A percentile compares a stretch with the other conserved stretches of the same genome.
Conservation (phyloP, 2,888 invertebrate genomes). For the Dasysyrphus albostriatus region DNA sequence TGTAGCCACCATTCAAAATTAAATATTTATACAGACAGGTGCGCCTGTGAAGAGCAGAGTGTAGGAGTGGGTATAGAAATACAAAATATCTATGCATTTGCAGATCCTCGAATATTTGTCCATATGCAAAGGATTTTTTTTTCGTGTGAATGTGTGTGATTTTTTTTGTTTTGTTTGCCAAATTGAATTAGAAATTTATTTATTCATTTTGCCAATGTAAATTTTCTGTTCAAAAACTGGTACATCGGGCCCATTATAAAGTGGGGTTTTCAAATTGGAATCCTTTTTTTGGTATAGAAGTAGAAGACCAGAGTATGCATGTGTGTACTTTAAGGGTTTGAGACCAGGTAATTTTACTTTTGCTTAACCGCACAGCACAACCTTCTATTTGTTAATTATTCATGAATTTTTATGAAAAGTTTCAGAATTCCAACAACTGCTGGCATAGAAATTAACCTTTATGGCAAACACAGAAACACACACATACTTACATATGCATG, state of each 20-base stretch:
- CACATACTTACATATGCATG: neutral
- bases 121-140: slow-evolving; percentile 27
- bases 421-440: slow-evolving; percentile 52
- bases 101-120: slow-evolving; percentile 40
- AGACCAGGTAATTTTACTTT: slow-evolving; percentile 59
- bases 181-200: slow-evolving; percentile 75
- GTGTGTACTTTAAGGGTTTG: neutral
- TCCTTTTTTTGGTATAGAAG: neutral
- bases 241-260: slow-evolving; percentile 26
- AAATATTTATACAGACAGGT: slow-evolving; percentile 63
- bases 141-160: slow-evolving; percentile 9
- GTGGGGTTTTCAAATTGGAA: slow-evolving; percentile 19
- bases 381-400: slow-evolving; percentile 73
- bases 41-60: neutral
- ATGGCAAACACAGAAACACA: slow-evolving; percentile 10
- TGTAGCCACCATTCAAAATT: slow-evolving; percentile 61
- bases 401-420: slow-evolving; percentile 75
- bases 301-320: neutral
- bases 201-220: slow-evolving; percentile 73
- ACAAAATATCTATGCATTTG: slow-evolving; percentile 26
- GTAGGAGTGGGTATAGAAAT: no score
- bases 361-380: slow-evolving; percentile 66
- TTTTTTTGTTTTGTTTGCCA: slow-evolving; percentile 12
- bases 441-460: slow-evolving; percentile 68
- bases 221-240: slow-evolving; percentile 47